These are phyloP conservation scores for Dascyllus trimaculatus DNA, from an alignment of 2,113 vertebrate species.

Conservation along the genomic window DNA sequence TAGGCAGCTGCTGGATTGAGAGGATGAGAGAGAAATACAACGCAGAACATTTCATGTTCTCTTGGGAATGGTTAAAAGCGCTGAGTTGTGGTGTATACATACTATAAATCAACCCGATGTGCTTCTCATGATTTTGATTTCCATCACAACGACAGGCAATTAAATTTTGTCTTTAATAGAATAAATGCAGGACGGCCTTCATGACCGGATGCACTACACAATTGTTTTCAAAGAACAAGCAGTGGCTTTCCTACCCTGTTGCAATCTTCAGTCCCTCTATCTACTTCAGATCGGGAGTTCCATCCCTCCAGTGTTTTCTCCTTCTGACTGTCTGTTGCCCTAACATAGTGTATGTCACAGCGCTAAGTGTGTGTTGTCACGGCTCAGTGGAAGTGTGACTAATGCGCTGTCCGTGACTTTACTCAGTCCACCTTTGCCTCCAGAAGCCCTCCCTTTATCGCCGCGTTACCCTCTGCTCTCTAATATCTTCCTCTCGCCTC, in stretches of 20 bases:
- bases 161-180: too few species aligned
- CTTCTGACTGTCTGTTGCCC: constrained; percentile 37
- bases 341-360: constrained; percentile 44
- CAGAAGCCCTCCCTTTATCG: not conserved
- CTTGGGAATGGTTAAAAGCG: too few species aligned
- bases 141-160: too few species aligned
- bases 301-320: constrained; percentile 6
- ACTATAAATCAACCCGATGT: too few species aligned
- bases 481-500: not conserved
- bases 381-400: constrained; percentile 63
- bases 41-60: too few species aligned
- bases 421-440: constrained; percentile 34
- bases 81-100: too few species aligned
- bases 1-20: too few species aligned
- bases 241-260: not conserved
- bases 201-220: not conserved
- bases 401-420: constrained; percentile 52
- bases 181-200: not conserved
- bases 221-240: not conserved
- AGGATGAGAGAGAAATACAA: too few species aligned
- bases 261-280: constrained; percentile 3
- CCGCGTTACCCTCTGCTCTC: constrained; percentile 1
- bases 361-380: constrained; percentile 50
- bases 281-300: not conserved
- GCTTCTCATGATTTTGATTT: too few species aligned